Conservation (phyloP, 2,113 vertebrate genomes). For the Piaya cayana region DNA sequence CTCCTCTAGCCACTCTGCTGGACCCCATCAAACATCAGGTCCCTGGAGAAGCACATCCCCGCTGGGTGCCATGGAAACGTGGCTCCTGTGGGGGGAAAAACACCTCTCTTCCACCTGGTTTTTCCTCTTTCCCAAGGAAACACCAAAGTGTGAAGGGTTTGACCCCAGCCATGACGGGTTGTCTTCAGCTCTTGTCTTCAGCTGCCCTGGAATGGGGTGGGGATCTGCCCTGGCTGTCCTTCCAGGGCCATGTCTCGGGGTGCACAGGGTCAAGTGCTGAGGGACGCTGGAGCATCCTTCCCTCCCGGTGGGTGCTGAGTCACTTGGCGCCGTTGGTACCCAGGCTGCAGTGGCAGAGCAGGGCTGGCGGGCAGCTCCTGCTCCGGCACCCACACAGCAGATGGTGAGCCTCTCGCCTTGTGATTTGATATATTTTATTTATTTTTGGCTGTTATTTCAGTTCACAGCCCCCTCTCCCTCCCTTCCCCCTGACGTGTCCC, state of each 20-base stretch:
- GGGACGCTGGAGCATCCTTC: background rate
- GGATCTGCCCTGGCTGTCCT: background rate
- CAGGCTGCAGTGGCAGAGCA: accelerated
- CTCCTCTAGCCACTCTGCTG: accelerated
- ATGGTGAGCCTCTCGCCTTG: constrained; percentile 58
- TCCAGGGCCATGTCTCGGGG: accelerated
- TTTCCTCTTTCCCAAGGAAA: constrained; percentile 33
- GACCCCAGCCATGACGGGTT: accelerated
- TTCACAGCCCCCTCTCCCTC: background rate
- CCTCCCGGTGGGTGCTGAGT: background rate
- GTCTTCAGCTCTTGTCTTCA: background rate
- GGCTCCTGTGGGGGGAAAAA: background rate
- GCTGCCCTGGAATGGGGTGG: accelerated
- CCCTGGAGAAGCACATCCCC: constrained; percentile 35
- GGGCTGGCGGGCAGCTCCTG: background rate
- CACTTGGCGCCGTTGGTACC: background rate
- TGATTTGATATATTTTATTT: background rate
- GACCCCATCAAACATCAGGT: background rate
- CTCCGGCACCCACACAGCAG: constrained; percentile 53
- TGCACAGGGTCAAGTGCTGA: accelerated
- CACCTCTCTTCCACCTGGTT: constrained; percentile 53
- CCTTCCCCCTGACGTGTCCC: background rate
- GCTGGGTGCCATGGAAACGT: constrained; percentile 75
- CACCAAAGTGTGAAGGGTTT: constrained; percentile 17
- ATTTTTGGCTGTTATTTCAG: constrained; percentile 50